These are phyloP conservation scores for Lucilia sericata DNA, from an alignment of 1,140 invertebrate genomes.

Conservation along the genomic window DNA sequence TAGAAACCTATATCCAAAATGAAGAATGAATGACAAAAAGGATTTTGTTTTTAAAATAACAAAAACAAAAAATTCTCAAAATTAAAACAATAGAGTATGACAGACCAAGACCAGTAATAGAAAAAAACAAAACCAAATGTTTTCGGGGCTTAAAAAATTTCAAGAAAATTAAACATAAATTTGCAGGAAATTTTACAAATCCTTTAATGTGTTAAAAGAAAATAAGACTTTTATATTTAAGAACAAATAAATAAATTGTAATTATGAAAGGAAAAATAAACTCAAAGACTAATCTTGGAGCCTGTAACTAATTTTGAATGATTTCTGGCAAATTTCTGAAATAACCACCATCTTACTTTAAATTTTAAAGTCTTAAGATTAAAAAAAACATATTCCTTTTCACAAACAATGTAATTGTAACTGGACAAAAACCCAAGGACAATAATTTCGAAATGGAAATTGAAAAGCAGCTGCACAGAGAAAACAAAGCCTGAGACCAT, in stretches of 20 bases:
- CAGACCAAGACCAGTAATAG: background rate
- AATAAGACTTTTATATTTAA: no score
- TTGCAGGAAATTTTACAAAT: no score
- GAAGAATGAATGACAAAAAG: background rate
- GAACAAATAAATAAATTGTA: no score
- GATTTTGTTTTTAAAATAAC: background rate
- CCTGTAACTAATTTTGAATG: no score
- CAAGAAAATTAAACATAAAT: background rate
- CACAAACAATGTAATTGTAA: background rate
- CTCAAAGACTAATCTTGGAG: no score
- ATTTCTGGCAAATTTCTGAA: no score
- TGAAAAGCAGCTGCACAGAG: background rate
- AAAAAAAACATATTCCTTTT: background rate
- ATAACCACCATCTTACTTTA: background rate
- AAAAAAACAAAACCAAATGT: background rate
- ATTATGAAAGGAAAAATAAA: no score
- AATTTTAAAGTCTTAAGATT: background rate
- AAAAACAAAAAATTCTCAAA: background rate
- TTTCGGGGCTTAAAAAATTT: background rate
- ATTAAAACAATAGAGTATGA: background rate
- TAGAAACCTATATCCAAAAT: constrained; percentile 1
- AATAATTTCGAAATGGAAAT: background rate
- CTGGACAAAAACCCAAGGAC: background rate
- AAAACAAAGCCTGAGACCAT: background rate
- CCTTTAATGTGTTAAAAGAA: no score